phyloP scores from a whole-genome alignment of 2,797 vertebrate species.

The Setipinna tenuifilis region DNA sequence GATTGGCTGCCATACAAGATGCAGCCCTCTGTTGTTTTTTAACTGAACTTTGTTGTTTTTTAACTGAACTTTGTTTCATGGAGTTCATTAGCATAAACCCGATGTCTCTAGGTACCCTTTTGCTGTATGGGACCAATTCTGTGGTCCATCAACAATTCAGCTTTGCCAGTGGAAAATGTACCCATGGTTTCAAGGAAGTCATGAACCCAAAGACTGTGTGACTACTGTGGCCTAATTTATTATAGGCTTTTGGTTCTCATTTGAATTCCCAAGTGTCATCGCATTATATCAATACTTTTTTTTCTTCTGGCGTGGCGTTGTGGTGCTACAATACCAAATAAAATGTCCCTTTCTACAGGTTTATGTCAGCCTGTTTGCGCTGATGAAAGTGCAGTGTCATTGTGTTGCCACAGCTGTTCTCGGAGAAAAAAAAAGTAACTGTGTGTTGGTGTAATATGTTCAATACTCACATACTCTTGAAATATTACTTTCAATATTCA shows the following conservation, averaged over 20 bases:
- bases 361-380: no score
- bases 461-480: no score
- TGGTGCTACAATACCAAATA: no score
- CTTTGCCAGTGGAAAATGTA: conserved; percentile 7
- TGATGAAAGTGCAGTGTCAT: no score
- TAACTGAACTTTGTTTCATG: conserved; percentile 5
- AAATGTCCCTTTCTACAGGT: no score
- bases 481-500: no score
- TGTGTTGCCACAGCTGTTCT: no score
- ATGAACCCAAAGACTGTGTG: background rate
- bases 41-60: conserved; percentile 8
- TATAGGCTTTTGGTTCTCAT: conserved; percentile 11
- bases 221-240: conserved; percentile 15
- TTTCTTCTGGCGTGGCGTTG: background rate
- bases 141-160: conserved; percentile 4
- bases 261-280: background rate
- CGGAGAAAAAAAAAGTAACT: no score
- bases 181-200: conserved; percentile 17
- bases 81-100: conserved; percentile 19
- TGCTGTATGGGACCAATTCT: background rate
- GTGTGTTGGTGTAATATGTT: no score
- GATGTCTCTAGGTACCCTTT: conserved; percentile 17
- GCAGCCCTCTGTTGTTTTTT: conserved; percentile 3
- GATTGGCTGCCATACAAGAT: background rate
- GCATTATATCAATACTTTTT: background rate